These are phyloP conservation scores for Nyctalus aviator DNA, from an alignment of 2,797 vertebrate genomes.

Conservation along the genomic window DNA sequence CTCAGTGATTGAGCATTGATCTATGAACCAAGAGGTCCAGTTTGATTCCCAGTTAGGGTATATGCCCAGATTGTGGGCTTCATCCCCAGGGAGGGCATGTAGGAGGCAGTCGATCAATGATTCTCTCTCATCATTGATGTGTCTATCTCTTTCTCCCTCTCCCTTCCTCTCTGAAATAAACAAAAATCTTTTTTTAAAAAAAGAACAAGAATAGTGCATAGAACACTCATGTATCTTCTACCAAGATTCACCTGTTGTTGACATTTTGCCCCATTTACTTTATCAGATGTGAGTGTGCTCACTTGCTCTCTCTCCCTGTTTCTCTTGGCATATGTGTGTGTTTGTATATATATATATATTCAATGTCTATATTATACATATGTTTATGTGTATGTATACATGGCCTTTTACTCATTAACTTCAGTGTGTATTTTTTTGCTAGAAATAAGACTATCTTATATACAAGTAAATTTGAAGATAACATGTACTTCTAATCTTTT, in stretches of 20 bases:
- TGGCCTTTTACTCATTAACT: not conserved
- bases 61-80: no score
- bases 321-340: not conserved
- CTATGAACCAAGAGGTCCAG: no score
- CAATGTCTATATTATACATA: not conserved
- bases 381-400: not conserved
- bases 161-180: no score
- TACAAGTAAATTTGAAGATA: conserved; percentile 39
- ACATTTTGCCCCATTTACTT: conserved; percentile 11
- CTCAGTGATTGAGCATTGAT: no score
- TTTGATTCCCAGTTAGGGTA: no score
- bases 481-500: not conserved
- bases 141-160: no score
- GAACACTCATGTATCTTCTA: not conserved
- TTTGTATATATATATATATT: no score
- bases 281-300: not conserved
- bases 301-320: not conserved
- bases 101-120: no score
- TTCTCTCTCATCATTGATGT: no score
- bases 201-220: not conserved
- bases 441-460: conserved; percentile 32
- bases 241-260: not conserved
- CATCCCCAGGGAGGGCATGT: no score
- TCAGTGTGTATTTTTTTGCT: conserved; percentile 13
- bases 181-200: no score